phyloP scores from a whole-genome alignment of 2,113 vertebrate species.

The Tupaia tana region DNA sequence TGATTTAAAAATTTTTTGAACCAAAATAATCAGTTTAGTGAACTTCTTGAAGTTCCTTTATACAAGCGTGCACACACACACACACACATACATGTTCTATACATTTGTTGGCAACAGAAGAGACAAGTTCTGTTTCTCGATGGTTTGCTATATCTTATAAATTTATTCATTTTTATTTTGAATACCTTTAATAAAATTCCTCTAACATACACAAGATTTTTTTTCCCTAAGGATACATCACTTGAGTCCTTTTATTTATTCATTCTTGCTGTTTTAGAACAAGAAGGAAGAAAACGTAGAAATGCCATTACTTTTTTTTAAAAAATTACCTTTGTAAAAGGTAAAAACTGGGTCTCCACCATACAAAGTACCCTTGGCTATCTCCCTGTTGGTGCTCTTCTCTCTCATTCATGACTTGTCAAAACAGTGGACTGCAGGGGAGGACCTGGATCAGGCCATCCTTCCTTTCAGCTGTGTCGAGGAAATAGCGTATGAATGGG shows the following conservation, averaged over 20 bases:
- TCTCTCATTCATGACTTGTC: constrained; percentile 54
- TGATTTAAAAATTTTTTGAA: too few relatives aligned
- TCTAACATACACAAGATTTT: constrained; percentile 2
- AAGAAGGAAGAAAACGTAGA: constrained; percentile 4
- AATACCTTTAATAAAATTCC: not conserved
- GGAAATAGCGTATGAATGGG: constrained; percentile 58
- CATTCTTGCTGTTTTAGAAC: constrained; percentile 38
- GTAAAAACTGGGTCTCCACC: not conserved
- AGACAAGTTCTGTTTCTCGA: not conserved
- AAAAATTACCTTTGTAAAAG: constrained; percentile 33
- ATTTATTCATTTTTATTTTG: not conserved
- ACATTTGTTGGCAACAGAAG: not conserved
- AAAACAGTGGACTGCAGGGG: constrained; percentile 61
- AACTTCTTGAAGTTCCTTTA: too few relatives aligned
- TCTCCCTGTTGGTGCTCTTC: not conserved
- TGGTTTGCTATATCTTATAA: not conserved
- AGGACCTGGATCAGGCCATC: constrained; percentile 48
- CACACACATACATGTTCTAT: not conserved
- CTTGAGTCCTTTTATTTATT: constrained; percentile 33
- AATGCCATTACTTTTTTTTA: not conserved
- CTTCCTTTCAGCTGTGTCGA: constrained; percentile 78
- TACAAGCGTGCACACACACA: not conserved
- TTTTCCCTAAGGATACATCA: not conserved
- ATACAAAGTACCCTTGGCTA: not conserved
- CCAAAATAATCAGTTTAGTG: too few relatives aligned